Percentiles rank a stretch among this genome's conserved stretches.
These are phyloP conservation scores for Exocentrus adspersus DNA, from an alignment of 2,888 invertebrate species.

Conservation along the genomic window DNA sequence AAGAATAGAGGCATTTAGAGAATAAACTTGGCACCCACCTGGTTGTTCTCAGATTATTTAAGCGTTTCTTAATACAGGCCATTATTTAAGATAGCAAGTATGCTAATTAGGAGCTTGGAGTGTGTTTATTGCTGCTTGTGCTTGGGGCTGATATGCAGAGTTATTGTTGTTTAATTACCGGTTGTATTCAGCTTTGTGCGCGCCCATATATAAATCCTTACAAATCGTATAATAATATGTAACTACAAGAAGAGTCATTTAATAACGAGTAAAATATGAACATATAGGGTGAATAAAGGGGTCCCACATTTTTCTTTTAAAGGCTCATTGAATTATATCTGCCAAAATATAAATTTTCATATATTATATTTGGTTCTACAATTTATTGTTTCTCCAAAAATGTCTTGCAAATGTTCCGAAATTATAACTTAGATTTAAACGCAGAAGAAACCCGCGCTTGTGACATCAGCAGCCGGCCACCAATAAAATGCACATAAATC, in stretches of 20 bases:
- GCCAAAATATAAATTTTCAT: no score
- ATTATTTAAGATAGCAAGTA: slow-evolving; percentile 64
- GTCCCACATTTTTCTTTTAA: no score
- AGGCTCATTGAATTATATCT: no score
- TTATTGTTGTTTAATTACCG: slow-evolving; percentile 44
- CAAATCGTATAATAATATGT: slow-evolving; percentile 22
- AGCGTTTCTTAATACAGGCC: slow-evolving; percentile 65
- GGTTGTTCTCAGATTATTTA: slow-evolving; percentile 66
- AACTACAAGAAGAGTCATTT: slow-evolving; percentile 8
- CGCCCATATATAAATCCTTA: slow-evolving; percentile 23
- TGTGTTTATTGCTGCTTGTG: slow-evolving; percentile 51
- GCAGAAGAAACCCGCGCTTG: no score
- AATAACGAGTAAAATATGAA: not conserved
- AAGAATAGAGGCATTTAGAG: slow-evolving; percentile 62
- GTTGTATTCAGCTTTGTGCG: slow-evolving; percentile 16
- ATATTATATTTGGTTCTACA: no score
- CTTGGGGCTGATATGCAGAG: slow-evolving; percentile 52
- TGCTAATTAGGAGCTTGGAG: slow-evolving; percentile 58
- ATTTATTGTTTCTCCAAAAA: no score
- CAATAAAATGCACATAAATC: no score
- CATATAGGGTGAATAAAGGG: no score
- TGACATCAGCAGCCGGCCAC: no score
- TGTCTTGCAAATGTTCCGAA: no score
- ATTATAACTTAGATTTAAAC: no score
- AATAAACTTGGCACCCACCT: slow-evolving; percentile 63